A percentile compares a stretch with the other conserved stretches of the same genome.
Evolutionary conservation across 35 echinoderm and acorn worm genomes (phyloP).

Genomic region (Eucidaris tribuloides): DNA sequence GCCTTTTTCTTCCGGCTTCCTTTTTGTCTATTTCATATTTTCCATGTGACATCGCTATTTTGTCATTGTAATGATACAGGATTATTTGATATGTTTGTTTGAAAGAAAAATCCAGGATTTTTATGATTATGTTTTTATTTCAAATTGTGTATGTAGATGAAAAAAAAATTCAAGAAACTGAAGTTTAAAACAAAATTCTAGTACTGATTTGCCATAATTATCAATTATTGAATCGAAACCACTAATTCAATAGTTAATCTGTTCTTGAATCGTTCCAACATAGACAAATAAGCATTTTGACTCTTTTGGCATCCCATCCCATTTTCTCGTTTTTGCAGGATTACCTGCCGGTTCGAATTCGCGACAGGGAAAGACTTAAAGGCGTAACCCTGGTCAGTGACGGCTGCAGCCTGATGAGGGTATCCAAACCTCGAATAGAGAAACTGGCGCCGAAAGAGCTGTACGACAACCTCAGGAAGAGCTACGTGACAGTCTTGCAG

Average conservation of each 20-base stretch:
- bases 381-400: conserved; percentile 60
- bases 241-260: background rate
- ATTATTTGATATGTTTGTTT: too few species aligned
- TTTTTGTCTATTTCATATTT: too few species aligned
- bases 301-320: background rate
- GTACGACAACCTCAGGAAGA: conserved; percentile 17
- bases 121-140: too few species aligned
- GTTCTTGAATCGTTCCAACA: background rate
- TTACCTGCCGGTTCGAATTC: conserved; percentile 14
- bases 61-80: too few species aligned
- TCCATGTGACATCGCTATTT: too few species aligned
- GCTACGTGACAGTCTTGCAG: background rate
- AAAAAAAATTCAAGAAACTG: too few species aligned
- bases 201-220: background rate
- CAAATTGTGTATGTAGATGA: too few species aligned
- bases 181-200: background rate
- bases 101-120: too few species aligned
- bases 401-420: conserved; percentile 51
- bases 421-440: conserved; percentile 52
- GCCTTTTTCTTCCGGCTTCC: too few species aligned
- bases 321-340: conserved; percentile 8
- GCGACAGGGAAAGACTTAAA: background rate
- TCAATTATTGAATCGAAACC: background rate
- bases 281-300: background rate
- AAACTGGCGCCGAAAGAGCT: conserved; percentile 40